These are phyloP conservation scores for Hydrolagus affinis DNA, from an alignment of 2,113 vertebrate species.

Conservation along the genomic window DNA sequence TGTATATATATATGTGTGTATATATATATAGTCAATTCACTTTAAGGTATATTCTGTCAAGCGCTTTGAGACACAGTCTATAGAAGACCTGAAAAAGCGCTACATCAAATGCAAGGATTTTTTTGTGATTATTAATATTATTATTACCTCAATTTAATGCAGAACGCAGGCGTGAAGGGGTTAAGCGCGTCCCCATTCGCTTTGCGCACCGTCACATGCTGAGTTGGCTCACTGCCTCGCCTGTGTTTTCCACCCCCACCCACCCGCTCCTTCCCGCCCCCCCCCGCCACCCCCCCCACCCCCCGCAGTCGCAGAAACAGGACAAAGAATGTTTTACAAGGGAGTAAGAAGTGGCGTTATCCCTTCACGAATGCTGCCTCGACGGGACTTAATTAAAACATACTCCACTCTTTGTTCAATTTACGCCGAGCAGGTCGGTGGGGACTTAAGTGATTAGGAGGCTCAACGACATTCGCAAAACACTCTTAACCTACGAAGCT, in stretches of 20 bases:
- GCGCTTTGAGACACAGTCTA: too few species aligned
- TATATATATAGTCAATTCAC: too few species aligned
- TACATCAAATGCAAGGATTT: too few species aligned
- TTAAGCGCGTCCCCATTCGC: neutral
- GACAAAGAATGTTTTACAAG: constrained; percentile 26
- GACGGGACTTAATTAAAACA: constrained; percentile 96
- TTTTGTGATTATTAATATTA: too few species aligned
- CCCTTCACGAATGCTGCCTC: constrained; percentile 63
- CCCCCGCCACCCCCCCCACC: too few species aligned
- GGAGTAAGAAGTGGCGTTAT: constrained; percentile 51
- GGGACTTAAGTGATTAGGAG: constrained; percentile 97
- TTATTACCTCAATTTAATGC: neutral
- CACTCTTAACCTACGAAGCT: constrained; percentile 74
- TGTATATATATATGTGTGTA: too few species aligned
- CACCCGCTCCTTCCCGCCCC: too few species aligned
- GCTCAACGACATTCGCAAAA: constrained; percentile 84
- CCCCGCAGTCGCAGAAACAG: neutral
- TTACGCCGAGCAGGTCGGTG: constrained; percentile 77
- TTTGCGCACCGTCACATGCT: neutral
- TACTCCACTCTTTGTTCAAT: constrained; percentile 74
- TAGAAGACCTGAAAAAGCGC: too few species aligned
- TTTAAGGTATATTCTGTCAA: too few species aligned
- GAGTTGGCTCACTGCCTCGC: neutral
- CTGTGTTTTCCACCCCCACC: too few species aligned
- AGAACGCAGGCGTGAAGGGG: neutral